phyloP scores from a whole-genome alignment of 2,797 vertebrate species.

The Urocyon cinereoargenteus region DNA sequence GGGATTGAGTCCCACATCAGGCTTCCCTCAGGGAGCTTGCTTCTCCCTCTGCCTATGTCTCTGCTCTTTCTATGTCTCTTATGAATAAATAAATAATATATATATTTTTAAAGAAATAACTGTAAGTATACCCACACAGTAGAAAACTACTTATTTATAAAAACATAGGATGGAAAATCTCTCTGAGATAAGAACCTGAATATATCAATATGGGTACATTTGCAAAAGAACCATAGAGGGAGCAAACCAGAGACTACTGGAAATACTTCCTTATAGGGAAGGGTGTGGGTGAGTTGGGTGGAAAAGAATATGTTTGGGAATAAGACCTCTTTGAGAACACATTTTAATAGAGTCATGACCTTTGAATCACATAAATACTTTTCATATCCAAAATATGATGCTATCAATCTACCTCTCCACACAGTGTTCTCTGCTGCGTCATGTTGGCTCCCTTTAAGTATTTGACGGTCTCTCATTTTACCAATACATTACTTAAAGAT shows the following conservation, averaged over 20 bases:
- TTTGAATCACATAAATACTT: background rate
- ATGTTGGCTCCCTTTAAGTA: background rate
- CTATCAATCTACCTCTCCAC: background rate
- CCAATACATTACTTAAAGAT: background rate
- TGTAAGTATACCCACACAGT: background rate
- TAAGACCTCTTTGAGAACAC: background rate
- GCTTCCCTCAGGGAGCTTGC: too few relatives aligned
- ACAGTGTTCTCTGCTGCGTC: too few relatives aligned
- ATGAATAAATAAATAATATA: too few relatives aligned
- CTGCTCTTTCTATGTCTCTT: too few relatives aligned
- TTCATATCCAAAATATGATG: background rate
- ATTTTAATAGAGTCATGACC: background rate
- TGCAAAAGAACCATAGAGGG: background rate
- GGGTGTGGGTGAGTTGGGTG: rapidly evolving
- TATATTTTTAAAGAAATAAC: background rate
- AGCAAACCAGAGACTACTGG: background rate
- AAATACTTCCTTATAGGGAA: background rate
- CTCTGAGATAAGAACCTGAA: background rate
- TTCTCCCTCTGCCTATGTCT: too few relatives aligned
- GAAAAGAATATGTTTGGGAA: background rate
- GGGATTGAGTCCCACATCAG: too few relatives aligned
- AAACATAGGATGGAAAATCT: background rate
- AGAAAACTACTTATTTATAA: background rate
- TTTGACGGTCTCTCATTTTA: background rate
- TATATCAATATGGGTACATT: background rate